Percentiles rank a stretch among this genome's conserved stretches.
phyloP scores from a whole-genome alignment of 2,797 vertebrate species.

The Protonibea diacanthus region DNA sequence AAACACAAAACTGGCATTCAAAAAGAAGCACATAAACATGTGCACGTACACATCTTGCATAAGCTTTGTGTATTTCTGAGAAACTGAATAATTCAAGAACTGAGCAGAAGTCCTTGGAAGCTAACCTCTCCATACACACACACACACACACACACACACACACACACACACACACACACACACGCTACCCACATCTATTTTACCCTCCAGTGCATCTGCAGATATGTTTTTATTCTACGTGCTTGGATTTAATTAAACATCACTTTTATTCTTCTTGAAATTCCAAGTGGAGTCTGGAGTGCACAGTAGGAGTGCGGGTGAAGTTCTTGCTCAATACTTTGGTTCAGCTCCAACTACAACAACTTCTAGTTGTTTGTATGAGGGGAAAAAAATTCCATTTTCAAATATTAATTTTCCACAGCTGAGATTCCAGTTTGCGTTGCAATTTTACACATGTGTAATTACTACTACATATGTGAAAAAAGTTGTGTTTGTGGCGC shows the following conservation, averaged over 20 bases:
- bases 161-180: neutral
- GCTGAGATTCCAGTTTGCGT: neutral
- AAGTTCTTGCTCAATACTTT: neutral
- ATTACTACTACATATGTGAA: neutral
- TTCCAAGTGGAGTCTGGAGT: neutral
- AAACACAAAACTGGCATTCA: neutral
- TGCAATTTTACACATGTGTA: neutral
- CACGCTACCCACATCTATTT: constrained; percentile 16
- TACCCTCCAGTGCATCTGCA: constrained; percentile 13
- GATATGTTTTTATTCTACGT: constrained; percentile 28
- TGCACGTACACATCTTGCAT: constrained; percentile 10
- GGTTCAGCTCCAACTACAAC: neutral
- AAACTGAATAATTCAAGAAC: constrained; percentile 70
- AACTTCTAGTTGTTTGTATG: neutral
- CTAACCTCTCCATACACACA: constrained; percentile 17
- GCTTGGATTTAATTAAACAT: constrained; percentile 36
- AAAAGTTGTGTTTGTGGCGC: neutral
- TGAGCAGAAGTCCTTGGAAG: constrained; percentile 35
- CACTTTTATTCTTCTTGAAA: constrained; percentile 15
- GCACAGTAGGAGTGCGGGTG: neutral
- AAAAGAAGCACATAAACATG: constrained; percentile 13
- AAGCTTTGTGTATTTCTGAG: constrained; percentile 25
- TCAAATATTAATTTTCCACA: neutral
- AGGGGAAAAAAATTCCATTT: neutral
- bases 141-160: neutral